Conservation (phyloP, 2,888 invertebrate species). For the Clusia tigrina region DNA sequence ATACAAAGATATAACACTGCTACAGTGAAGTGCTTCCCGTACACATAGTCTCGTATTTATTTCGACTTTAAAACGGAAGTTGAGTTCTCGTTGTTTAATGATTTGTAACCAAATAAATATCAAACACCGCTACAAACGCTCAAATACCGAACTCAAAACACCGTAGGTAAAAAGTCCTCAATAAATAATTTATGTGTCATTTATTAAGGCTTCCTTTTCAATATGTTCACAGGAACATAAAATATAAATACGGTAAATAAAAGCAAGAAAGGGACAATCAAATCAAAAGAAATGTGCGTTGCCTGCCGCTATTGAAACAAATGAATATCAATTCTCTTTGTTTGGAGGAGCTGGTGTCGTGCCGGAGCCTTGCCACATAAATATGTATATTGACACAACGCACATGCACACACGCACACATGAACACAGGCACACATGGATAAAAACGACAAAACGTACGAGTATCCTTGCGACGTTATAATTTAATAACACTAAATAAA, state of each 20-base stretch:
- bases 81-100: too few relatives aligned
- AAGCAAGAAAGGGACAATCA: conserved; percentile 8
- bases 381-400: background rate
- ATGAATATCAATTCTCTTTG: conserved; percentile 13
- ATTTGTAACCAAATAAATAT: background rate
- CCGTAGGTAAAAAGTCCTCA: conserved; percentile 4
- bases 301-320: conserved; percentile 2
- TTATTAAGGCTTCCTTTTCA: conserved; percentile 14
- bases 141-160: background rate
- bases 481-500: conserved; percentile 35
- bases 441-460: too few relatives aligned
- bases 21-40: too few relatives aligned
- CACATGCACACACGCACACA: background rate
- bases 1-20: too few relatives aligned
- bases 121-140: background rate
- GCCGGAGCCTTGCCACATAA: background rate
- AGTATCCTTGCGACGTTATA: conserved; percentile 20
- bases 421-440: background rate
- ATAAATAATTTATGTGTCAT: conserved; percentile 15
- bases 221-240: background rate
- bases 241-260: conserved; percentile 7
- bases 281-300: conserved; percentile 16
- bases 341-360: too few relatives aligned
- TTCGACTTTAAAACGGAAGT: too few relatives aligned
- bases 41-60: background rate